A percentile compares a stretch with the other conserved stretches of the same genome.
Conservation (phyloP, 2,797 vertebrate species). For the Liparis tanakae region DNA sequence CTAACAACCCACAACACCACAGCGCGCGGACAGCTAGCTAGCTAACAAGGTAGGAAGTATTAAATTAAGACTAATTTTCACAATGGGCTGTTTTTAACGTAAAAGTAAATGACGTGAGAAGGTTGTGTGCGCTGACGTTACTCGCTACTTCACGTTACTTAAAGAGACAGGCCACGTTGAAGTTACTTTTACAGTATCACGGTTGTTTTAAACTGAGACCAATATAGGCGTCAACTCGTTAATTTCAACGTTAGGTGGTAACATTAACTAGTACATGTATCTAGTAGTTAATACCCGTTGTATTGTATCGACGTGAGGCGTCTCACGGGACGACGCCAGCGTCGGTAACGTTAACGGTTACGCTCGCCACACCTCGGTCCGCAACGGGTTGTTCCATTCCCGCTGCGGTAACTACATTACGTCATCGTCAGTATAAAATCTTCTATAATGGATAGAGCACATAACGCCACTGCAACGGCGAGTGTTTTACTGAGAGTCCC, state of each 20-base stretch:
- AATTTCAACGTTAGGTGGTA: background rate
- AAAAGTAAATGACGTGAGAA: background rate
- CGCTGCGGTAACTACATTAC: background rate
- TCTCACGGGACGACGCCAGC: background rate
- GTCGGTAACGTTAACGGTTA: background rate
- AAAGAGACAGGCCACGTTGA: background rate
- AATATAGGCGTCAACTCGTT: too few species aligned
- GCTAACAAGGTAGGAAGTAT: constrained; percentile 7
- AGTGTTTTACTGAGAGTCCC: background rate
- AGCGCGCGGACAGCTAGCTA: background rate
- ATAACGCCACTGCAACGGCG: background rate
- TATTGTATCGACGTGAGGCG: background rate
- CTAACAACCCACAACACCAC: background rate
- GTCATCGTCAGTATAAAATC: background rate
- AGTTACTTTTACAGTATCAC: constrained; percentile 4
- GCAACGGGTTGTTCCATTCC: background rate
- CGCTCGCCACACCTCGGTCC: background rate
- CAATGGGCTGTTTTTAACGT: background rate
- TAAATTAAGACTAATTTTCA: rapidly evolving
- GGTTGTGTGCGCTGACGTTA: background rate
- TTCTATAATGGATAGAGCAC: too few species aligned
- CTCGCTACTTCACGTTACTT: background rate
- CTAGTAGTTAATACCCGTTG: too few species aligned
- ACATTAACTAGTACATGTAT: too few species aligned
- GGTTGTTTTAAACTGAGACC: background rate